Evolutionary conservation across 2,888 invertebrate species (phyloP).

Genomic region (Drosophila infuscata): DNA sequence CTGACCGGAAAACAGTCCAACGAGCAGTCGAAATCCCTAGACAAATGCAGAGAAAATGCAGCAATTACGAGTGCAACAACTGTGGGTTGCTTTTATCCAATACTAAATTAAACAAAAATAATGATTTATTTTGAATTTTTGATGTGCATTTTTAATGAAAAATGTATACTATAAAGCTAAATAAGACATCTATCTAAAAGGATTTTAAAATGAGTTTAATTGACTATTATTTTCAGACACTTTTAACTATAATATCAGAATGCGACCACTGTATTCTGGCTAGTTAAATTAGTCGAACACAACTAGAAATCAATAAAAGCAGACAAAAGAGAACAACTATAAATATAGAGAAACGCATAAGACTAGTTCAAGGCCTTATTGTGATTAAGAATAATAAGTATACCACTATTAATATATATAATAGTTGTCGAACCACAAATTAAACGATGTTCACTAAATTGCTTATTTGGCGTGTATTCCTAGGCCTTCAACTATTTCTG

Average conservation of each 20-base stretch:
- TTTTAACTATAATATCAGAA: neutral
- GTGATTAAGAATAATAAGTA: neutral
- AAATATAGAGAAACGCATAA: neutral
- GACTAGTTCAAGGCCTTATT: conserved; percentile 23
- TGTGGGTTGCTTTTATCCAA: neutral
- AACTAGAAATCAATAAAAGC: conserved; percentile 1
- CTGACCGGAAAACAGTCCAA: neutral
- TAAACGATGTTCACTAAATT: neutral
- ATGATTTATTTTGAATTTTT: neutral
- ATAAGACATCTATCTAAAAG: neutral
- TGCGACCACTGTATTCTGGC: conserved; percentile 7
- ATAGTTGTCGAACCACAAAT: neutral
- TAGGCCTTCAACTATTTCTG: neutral
- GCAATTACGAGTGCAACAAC: neutral
- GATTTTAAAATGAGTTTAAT: neutral
- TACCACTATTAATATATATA: neutral
- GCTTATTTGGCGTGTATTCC: neutral
- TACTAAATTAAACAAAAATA: neutral
- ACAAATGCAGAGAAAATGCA: neutral
- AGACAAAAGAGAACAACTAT: neutral
- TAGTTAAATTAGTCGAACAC: neutral
- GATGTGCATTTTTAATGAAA: neutral
- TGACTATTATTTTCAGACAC: neutral
- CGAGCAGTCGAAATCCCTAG: neutral
- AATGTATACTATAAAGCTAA: neutral